Evolutionary conservation across 2,113 vertebrate genomes (phyloP), one percentile per base, ranked within the genome.

Genomic region (Neopipo cinnamomea): DNA sequence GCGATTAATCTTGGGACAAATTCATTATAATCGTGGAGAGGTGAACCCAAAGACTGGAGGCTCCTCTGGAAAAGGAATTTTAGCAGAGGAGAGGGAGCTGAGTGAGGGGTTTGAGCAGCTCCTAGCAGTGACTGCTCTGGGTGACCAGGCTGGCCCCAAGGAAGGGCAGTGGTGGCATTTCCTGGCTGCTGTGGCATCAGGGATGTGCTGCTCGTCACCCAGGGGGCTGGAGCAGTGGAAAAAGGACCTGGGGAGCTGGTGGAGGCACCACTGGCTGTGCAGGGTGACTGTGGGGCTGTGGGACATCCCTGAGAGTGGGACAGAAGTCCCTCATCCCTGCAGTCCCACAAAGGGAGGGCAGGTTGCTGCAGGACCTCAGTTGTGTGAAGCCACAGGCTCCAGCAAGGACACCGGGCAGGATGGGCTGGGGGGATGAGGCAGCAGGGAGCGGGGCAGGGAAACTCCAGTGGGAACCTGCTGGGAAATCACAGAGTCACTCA

Each of bases 61-160:
- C 33, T 71, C 14, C 55, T 68, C 86, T 87, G 83, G 87, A 93
- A 81, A 95, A 94, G 27, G 89, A 86, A 61, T 72, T 79, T 68
- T 11, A 15, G 37, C 1, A 2, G 65, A 35, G 53, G 24, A 41
- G 73, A 23, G 49, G 62, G 70, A 84, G 39, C 75, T 49, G 66
- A 23, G 76, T 44, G 46, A 47, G 44, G 55, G 3, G 1, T 12
- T 52, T 31, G 55, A 39, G 53, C 44, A 33, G 59, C 63, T 68
- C 24, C 2, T 6, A 30, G 41, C 78, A 15, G 30, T 2, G 20
- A 30, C 7, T 50, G 67, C 68, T 77, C 63, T 18, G 58, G 37
- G 49, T 44, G 72, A 53, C 37, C 22, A 3, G 0, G 2, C 55
- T 52, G 58, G 15, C 12, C 65, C 4, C n/a, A 4, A 30, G 39